Percentiles rank a stretch among this genome's conserved stretches.
Evolutionary conservation across 2,113 vertebrate species (phyloP).

Genomic region (Chionomys nivalis): DNA sequence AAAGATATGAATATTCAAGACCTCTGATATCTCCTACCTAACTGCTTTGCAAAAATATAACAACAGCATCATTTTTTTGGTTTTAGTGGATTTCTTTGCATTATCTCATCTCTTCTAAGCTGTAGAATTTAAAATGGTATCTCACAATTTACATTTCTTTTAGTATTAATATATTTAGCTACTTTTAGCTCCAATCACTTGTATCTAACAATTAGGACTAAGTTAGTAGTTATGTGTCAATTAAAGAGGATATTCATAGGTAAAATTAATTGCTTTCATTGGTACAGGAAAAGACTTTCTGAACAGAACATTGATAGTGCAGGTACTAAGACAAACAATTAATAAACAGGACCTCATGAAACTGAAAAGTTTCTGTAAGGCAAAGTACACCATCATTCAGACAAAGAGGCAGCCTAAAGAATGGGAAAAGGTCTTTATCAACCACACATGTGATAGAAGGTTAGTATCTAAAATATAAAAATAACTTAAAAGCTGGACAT

Average conservation of each 20-base stretch:
- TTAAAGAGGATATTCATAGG: constrained; percentile 13
- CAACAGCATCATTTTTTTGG: neutral
- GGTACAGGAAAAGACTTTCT: neutral
- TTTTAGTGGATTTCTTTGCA: neutral
- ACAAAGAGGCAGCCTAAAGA: neutral
- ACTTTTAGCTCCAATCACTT: neutral
- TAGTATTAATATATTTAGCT: neutral
- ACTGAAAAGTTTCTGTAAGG: neutral
- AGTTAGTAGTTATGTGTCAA: neutral
- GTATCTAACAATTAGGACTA: constrained; percentile 2
- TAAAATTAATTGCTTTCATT: neutral
- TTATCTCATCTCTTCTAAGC: neutral
- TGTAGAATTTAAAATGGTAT: neutral
- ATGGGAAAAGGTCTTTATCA: neutral
- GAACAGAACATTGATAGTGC: neutral
- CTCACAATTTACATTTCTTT: constrained; percentile 14
- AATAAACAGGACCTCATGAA: neutral
- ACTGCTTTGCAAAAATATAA: neutral
- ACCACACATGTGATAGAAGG: neutral
- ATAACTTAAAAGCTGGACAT: neutral
- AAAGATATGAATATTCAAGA: neutral
- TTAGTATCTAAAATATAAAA: neutral
- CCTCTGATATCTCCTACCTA: neutral
- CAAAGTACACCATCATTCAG: neutral
- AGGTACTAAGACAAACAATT: neutral